A percentile compares a stretch with the other conserved stretches of the same genome.
Evolutionary conservation across 2,113 vertebrate species (phyloP).

Genomic region (Clarias gariepinus): DNA sequence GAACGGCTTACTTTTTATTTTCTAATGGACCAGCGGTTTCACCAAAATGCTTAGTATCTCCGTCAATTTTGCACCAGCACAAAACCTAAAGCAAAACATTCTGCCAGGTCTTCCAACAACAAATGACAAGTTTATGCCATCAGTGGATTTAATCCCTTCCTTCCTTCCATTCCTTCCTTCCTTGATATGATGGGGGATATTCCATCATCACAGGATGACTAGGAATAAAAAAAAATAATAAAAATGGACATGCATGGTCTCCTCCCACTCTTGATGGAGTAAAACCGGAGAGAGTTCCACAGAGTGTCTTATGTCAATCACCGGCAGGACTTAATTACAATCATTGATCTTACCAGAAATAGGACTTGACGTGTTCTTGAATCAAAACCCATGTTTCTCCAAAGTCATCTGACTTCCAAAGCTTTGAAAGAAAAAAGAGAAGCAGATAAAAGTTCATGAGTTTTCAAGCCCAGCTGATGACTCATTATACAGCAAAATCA

Average conservation of each 20-base stretch:
- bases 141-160: too few species aligned
- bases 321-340: background rate
- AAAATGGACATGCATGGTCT: background rate
- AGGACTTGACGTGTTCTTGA: slow-evolving; percentile 95
- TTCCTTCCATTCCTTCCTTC: too few species aligned
- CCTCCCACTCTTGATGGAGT: background rate
- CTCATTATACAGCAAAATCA: background rate
- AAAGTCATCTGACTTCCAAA: slow-evolving; percentile 98
- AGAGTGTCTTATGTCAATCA: background rate
- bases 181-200: too few species aligned
- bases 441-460: background rate
- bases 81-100: too few species aligned
- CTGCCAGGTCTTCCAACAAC: too few species aligned
- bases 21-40: too few species aligned
- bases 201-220: background rate
- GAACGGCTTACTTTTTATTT: too few species aligned
- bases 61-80: too few species aligned
- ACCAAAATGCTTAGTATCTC: too few species aligned
- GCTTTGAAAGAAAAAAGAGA: slow-evolving; percentile 67
- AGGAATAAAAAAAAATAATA: background rate
- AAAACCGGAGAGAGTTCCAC: background rate
- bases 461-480: background rate
- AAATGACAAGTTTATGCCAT: too few species aligned
- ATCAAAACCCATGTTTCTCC: slow-evolving; percentile 98
- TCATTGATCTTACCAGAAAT: slow-evolving; percentile 84